Percentiles rank a stretch among this genome's conserved stretches.
Conservation (phyloP, 2,888 invertebrate species). For the Meta bourneti region DNA sequence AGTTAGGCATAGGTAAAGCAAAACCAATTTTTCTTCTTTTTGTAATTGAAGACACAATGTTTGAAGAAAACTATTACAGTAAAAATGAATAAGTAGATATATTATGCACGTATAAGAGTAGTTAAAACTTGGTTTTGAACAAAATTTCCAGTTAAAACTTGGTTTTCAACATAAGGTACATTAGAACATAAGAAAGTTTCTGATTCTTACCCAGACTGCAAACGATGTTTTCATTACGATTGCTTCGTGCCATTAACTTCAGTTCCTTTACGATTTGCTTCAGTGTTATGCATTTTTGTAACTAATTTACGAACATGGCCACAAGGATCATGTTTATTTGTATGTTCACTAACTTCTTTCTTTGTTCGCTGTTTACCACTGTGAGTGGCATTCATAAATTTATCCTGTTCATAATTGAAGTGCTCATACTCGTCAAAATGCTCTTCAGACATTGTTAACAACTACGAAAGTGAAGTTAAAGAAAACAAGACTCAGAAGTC, state of each 20-base stretch:
- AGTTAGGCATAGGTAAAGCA: too few relatives aligned
- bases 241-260: constrained; percentile 5
- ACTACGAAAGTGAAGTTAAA: not conserved
- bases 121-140: too few relatives aligned
- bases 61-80: too few relatives aligned
- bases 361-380: constrained; percentile 95
- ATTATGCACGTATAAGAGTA: too few relatives aligned
- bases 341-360: constrained; percentile 92
- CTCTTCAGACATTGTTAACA: constrained; percentile 68
- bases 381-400: constrained; percentile 91
- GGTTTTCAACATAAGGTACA: not conserved
- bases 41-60: too few relatives aligned
- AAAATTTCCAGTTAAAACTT: too few relatives aligned
- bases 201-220: not conserved
- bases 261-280: constrained; percentile 72
- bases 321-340: constrained; percentile 94
- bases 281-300: constrained; percentile 88
- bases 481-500: not conserved
- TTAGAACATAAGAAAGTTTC: not conserved
- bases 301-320: constrained; percentile 96
- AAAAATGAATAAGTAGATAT: too few relatives aligned
- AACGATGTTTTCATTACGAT: not conserved
- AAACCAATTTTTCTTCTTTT: too few relatives aligned
- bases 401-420: constrained; percentile 96
- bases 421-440: constrained; percentile 91